Percentiles rank a stretch among this genome's conserved stretches.
These are phyloP conservation scores for Austrofundulus limnaeus DNA, from an alignment of 2,113 vertebrate species.

Conservation along the genomic window DNA sequence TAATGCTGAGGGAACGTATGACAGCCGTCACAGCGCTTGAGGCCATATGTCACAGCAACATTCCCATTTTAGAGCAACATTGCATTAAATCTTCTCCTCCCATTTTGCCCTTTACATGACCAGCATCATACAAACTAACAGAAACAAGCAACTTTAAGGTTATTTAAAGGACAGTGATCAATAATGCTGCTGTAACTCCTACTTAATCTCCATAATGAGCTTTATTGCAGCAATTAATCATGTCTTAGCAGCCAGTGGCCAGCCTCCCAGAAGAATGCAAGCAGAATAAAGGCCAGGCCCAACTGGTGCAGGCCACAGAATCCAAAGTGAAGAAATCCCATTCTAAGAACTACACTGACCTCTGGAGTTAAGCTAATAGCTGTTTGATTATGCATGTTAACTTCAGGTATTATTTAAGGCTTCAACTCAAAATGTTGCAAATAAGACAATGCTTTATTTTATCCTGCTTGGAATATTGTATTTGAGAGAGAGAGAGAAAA, in stretches of 20 bases:
- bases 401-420: constrained; percentile 10
- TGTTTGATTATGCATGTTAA: constrained; percentile 31
- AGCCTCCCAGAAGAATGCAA: constrained; percentile 65
- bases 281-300: constrained; percentile 60
- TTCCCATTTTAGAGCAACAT: constrained; percentile 36
- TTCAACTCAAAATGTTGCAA: not conserved
- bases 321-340: constrained; percentile 12
- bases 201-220: constrained; percentile 84
- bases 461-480: too few relatives aligned
- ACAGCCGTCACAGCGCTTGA: constrained; percentile 10
- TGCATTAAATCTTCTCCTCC: constrained; percentile 38
- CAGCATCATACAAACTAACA: constrained; percentile 67
- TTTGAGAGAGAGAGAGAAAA: not conserved
- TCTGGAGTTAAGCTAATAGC: constrained; percentile 29
- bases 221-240: constrained; percentile 82
- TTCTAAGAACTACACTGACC: constrained; percentile 28
- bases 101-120: constrained; percentile 65
- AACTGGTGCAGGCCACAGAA: constrained; percentile 40
- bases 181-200: constrained; percentile 80
- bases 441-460: not conserved
- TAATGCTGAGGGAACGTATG: constrained; percentile 4
- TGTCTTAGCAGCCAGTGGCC: constrained; percentile 66
- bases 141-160: constrained; percentile 80
- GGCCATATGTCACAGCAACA: constrained; percentile 14
- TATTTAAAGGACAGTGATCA: constrained; percentile 83